Base-by-base conservation (phyloP, 2,888 invertebrate species). In the Apoderus coryli region DNA sequence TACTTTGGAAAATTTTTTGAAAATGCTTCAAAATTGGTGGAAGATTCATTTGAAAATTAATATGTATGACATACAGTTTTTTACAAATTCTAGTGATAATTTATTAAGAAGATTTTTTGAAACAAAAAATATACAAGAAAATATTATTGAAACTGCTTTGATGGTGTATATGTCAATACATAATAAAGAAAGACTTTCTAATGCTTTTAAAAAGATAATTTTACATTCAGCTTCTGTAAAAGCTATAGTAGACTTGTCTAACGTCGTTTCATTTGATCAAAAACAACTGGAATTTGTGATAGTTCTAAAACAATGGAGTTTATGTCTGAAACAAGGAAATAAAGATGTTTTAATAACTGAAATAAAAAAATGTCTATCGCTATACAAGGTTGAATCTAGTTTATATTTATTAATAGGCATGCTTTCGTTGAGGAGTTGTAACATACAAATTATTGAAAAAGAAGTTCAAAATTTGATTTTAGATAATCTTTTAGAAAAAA, bases 1-100 rank as follows among this genome's bases (percentile, higher is more conserved):
- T 25, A 42, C 57, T 16, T 54, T 66, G 22, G 54, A 61, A 22
- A 55, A 60, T 25, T 67, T 68, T 44, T 35, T 63, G n/a, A 34
- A 57, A 50, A 50, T 64, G 53, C 40, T 64, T 54, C 41, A 50
- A 14, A 29, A 39, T 12, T 44, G 40, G 39, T 39, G 37, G 33
- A 34, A n/a, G n/a, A n/a, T 27, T 10, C 34, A 41, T 22, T 37
- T 36, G 11, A 36, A 48, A 47, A 25, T 35, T 1, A 44, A 42
- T 32, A 15, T 28, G 5, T 45, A 44, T 27, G 16, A 19, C 31
- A 35, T 35, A 15, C 37, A 46, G 1, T 50, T 56, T 34, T 58
- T 61, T 32, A 42, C 42, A 40, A 46, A 47, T 34, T 60, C 63
- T 2, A 61, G 60, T 39, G 64, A 69, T 48, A 50, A 55, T 37